Conservation (phyloP, 1,140 invertebrate genomes). For the Nasonia longicornis region DNA sequence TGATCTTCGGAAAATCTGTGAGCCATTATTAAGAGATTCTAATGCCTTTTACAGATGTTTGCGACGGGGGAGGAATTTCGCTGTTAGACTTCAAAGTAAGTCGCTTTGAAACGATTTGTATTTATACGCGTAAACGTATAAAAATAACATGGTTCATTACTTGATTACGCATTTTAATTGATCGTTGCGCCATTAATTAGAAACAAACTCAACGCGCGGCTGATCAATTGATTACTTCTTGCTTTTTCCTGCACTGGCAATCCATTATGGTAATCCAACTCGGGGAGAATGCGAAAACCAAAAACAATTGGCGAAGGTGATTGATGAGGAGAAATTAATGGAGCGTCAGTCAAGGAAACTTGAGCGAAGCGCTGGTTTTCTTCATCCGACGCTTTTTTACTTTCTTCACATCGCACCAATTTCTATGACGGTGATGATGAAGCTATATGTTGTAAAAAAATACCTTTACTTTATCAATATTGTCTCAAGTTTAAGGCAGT, state of each 20-base stretch:
- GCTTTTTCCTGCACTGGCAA: neutral
- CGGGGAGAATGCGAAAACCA: conserved; percentile 20
- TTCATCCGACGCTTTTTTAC: neutral
- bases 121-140: too few relatives aligned
- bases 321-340: conserved; percentile 53
- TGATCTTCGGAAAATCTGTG: neutral
- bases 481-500: too few relatives aligned
- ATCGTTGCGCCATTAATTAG: neutral
- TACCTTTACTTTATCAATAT: too few relatives aligned
- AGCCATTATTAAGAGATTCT: conserved; percentile 7
- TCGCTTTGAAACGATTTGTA: neutral
- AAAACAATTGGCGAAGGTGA: conserved; percentile 52
- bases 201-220: neutral
- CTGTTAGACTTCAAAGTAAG: neutral
- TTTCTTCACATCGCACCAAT: neutral
- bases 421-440: too few relatives aligned
- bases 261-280: conserved; percentile 20
- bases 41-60: neutral
- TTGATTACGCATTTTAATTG: too few relatives aligned
- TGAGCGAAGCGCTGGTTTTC: neutral
- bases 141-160: too few relatives aligned
- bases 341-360: conserved; percentile 37
- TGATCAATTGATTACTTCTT: neutral
- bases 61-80: neutral
- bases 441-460: too few relatives aligned